A percentile compares a stretch with the other conserved stretches of the same genome.
Evolutionary conservation across 2,113 vertebrate species (phyloP).

Genomic region (Myrmecobius fasciatus): DNA sequence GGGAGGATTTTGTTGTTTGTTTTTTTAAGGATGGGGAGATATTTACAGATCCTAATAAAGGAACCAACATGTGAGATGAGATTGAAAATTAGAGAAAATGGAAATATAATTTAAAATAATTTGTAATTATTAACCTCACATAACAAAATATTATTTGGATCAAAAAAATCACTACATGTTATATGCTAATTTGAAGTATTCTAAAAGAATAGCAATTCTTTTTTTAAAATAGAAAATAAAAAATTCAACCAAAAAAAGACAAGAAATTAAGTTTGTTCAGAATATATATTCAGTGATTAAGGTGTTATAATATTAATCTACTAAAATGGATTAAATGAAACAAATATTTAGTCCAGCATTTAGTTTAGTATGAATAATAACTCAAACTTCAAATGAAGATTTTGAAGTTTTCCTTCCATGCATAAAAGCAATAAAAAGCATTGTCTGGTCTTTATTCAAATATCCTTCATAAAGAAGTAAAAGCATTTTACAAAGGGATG

Average conservation of each 20-base stretch:
- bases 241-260: constrained; percentile 24
- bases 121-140: background rate
- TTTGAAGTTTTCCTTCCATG: background rate
- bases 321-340: constrained; percentile 26
- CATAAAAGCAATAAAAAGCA: background rate
- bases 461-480: constrained; percentile 34
- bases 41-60: background rate
- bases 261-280: constrained; percentile 31
- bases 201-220: constrained; percentile 8
- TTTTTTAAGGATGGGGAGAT: background rate
- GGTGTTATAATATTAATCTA: constrained; percentile 38
- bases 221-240: constrained; percentile 2
- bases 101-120: background rate
- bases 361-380: constrained; percentile 22
- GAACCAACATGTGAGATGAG: background rate
- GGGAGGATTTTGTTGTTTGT: no score
- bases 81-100: background rate
- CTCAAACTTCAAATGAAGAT: constrained; percentile 32
- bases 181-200: constrained; percentile 17
- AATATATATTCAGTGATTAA: constrained; percentile 39
- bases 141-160: background rate
- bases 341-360: constrained; percentile 34
- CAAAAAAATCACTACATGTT: constrained; percentile 39
- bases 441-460: background rate
- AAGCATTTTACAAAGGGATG: constrained; percentile 47